Evolutionary conservation across 30 jellyfish, hydroid and myxozoan species (phyloP).

Genomic region (Hydractinia echinata): DNA sequence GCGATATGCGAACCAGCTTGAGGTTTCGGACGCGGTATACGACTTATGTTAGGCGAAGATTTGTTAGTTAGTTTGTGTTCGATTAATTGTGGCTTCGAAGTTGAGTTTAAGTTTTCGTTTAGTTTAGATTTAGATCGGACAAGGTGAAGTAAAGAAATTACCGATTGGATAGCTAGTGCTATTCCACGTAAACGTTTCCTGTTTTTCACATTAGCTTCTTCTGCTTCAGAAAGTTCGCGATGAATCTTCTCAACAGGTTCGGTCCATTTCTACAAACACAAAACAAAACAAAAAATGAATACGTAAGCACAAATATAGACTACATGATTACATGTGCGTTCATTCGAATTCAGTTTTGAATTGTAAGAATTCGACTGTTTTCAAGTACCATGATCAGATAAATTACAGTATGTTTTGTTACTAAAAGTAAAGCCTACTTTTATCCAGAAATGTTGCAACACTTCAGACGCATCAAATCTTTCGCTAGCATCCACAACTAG

Average conservation of each 20-base stretch:
- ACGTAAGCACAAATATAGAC: not conserved
- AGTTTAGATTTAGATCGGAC: slow-evolving; percentile 53
- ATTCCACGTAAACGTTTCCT: slow-evolving; percentile 74
- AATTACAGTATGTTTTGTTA: not conserved
- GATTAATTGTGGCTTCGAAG: slow-evolving; percentile 12
- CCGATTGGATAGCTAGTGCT: slow-evolving; percentile 91
- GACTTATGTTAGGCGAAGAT: slow-evolving; percentile 55
- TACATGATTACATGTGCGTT: no score
- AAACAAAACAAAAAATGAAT: not conserved
- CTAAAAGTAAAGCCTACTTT: slow-evolving; percentile 30
- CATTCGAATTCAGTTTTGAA: no score
- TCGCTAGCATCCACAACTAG: slow-evolving; percentile 78
- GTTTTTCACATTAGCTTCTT: slow-evolving; percentile 50
- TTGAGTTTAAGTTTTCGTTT: slow-evolving; percentile 6
- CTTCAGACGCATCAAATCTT: slow-evolving; percentile 66
- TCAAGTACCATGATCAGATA: no score
- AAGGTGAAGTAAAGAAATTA: slow-evolving; percentile 71
- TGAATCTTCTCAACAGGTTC: slow-evolving; percentile 70
- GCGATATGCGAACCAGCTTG: slow-evolving; percentile 82
- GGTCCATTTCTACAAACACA: slow-evolving; percentile 62
- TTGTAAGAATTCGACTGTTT: not conserved
- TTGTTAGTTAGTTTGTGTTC: slow-evolving; percentile 29
- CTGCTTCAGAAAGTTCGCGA: slow-evolving; percentile 60
- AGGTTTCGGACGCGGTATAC: slow-evolving; percentile 85
- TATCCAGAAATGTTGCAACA: slow-evolving; percentile 80